Conservation (phyloP, 2,888 invertebrate species). For the Hermaeophaga mercurialis region DNA sequence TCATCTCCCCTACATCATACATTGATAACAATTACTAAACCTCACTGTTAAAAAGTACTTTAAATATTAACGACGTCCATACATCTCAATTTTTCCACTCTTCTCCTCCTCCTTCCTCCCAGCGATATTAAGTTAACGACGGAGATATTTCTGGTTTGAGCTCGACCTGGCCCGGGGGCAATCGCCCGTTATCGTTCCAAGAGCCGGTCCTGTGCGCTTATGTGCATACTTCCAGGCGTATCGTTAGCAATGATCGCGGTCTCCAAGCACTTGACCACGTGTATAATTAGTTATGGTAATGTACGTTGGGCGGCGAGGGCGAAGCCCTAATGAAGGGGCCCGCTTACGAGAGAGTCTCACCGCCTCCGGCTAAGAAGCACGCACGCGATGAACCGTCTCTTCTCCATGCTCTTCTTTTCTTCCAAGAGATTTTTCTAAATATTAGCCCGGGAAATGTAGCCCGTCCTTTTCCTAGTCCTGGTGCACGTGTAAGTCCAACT, state of each 20-base stretch:
- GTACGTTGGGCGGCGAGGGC: slow-evolving; percentile 56
- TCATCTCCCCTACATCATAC: too few species aligned
- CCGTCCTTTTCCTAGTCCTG: too few species aligned
- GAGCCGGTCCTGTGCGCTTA: slow-evolving; percentile 20
- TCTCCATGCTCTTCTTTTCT: not conserved
- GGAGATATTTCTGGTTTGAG: not conserved
- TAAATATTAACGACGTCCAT: not conserved
- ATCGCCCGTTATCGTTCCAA: slow-evolving; percentile 10
- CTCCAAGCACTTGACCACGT: slow-evolving; percentile 47
- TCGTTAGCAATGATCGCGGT: slow-evolving; percentile 31
- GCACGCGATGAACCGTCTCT: slow-evolving; percentile 46
- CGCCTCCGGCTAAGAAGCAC: slow-evolving; percentile 45
- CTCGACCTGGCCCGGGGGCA: slow-evolving; percentile 3
- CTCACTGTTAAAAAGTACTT: not conserved
- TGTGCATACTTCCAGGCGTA: slow-evolving; percentile 20
- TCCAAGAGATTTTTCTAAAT: not conserved
- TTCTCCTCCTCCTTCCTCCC: not conserved
- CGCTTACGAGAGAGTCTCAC: slow-evolving; percentile 44
- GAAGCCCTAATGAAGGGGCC: slow-evolving; percentile 53
- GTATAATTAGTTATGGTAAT: slow-evolving; percentile 59
- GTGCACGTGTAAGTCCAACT: too few species aligned
- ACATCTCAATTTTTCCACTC: slow-evolving; percentile 4
- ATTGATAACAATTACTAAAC: slow-evolving; percentile 1
- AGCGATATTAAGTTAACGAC: not conserved
- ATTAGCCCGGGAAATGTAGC: slow-evolving; percentile 6